phyloP scores from a whole-genome alignment of 2,888 invertebrate species.

The Cordilura impudica region DNA sequence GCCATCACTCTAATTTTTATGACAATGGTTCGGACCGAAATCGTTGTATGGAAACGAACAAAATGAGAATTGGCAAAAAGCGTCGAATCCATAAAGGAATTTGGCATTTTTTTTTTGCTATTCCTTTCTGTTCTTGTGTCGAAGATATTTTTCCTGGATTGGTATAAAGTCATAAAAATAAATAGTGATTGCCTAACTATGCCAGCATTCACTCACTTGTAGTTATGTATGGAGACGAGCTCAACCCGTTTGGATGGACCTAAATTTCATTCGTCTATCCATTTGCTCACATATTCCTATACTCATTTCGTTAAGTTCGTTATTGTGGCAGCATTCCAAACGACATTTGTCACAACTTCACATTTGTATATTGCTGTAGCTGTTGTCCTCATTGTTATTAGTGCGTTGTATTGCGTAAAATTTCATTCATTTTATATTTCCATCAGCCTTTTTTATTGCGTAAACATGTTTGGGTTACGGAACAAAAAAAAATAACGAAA shows the following conservation, averaged over 20 bases:
- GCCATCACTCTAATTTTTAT: slow-evolving; percentile 15
- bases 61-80: not conserved
- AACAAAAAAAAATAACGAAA: not conserved
- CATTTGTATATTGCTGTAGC: not conserved
- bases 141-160: not conserved
- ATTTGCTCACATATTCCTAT: not conserved
- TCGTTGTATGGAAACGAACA: not conserved
- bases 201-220: not conserved
- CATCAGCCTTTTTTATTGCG: slow-evolving; percentile 47
- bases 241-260: too few relatives aligned
- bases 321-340: slow-evolving; percentile 12
- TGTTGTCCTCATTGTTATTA: not conserved
- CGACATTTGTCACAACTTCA: slow-evolving; percentile 22
- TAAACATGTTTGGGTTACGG: slow-evolving; percentile 51
- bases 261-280: not conserved
- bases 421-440: slow-evolving; percentile 18
- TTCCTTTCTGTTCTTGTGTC: not conserved
- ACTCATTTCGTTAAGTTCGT: not conserved
- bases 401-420: slow-evolving; percentile 36
- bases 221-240: too few relatives aligned
- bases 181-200: not conserved
- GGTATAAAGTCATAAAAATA: not conserved
- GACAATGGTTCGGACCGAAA: not conserved
- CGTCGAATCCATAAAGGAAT: slow-evolving; percentile 14
- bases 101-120: slow-evolving; percentile 19